Evolutionary conservation across 2,888 invertebrate species (phyloP), one percentile per base, ranked within the genome.

Genomic region (Caenorhabditis becei): DNA sequence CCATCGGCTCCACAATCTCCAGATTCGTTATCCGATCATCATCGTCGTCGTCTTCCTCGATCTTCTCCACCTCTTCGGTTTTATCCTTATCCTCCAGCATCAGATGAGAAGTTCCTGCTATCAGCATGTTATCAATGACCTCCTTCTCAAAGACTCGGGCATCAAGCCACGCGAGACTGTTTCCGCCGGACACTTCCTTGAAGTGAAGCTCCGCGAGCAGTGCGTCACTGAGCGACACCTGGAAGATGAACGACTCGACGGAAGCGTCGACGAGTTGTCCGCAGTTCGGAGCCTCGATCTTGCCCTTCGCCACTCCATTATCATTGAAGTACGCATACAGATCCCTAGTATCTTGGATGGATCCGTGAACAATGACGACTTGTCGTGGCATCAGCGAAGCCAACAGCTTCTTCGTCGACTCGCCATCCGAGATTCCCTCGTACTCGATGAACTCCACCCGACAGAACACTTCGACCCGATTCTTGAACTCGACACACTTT

Each of bases 171-270:
- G 97, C 96, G n/a, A 99, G 94, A 92, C 98, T 97, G 0, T 81
- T 77, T n/a, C 96, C 95, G 89, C 96, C 96, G 56, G 94, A 94
- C 1, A 95, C 82, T 28, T 74, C 74, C 24, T 70, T 71, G 54
- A 82, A 82, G 23, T 78, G 74, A 18, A 82, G n/a, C 26, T 78
- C 78, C 5, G 82, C 78, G 5, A 82, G 56, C 26, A 84, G 74
- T 4, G 84, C 82, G 65, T 89, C 89, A 69, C 86, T 88, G 8
- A 89, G 77, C 1, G 86, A 78, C 77, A 96, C 96, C 93, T 98
- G 98, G 92, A 97, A 98, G 88, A 99, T 99, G 90, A 97, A 96
- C 0, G 96, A 96, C 92, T 99, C 98, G 0, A 97, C 97, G 0
- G 99, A 98, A 0, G 96, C 97, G 92, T 99, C 98, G 3, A 99